Conservation (phyloP, 2,888 invertebrate genomes). For the Callosobruchus maculatus region DNA sequence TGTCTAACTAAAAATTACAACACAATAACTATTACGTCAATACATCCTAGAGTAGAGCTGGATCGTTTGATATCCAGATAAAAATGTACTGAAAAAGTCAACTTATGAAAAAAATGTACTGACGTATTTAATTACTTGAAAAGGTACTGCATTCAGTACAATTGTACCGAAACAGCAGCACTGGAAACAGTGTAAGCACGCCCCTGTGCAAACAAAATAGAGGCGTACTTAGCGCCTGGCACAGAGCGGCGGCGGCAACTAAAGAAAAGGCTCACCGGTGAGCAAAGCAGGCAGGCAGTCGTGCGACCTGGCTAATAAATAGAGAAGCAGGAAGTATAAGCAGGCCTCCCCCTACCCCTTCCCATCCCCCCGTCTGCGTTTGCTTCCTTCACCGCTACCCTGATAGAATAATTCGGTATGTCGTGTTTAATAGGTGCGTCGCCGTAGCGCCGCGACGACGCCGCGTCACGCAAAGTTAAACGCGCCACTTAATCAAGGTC, state of each 20-base stretch:
- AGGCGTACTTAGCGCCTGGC: not conserved
- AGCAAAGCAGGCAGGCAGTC: not conserved
- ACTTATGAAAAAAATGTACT: too few relatives aligned
- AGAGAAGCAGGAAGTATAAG: slow-evolving; percentile 48
- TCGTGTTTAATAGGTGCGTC: slow-evolving; percentile 50
- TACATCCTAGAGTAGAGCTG: too few relatives aligned
- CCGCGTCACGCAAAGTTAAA: not conserved
- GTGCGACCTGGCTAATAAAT: slow-evolving; percentile 50
- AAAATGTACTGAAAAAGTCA: too few relatives aligned
- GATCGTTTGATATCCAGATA: too few relatives aligned
- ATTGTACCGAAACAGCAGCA: too few relatives aligned
- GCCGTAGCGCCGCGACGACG: slow-evolving; percentile 35
- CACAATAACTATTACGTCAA: too few relatives aligned
- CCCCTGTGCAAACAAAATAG: not conserved
- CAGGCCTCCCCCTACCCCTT: not conserved
- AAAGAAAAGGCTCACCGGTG: slow-evolving; percentile 40
- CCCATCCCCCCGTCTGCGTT: slow-evolving; percentile 38
- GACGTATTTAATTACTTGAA: too few relatives aligned
- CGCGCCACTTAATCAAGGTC: not conserved
- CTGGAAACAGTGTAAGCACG: slow-evolving; percentile 16
- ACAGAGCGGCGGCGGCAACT: slow-evolving; percentile 38
- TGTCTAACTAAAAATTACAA: too few relatives aligned
- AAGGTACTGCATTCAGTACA: too few relatives aligned
- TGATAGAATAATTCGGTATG: slow-evolving; percentile 52
- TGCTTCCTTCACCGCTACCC: slow-evolving; percentile 46